phyloP scores from a whole-genome alignment of 2,797 vertebrate genomes.

The Sternotherus odoratus region DNA sequence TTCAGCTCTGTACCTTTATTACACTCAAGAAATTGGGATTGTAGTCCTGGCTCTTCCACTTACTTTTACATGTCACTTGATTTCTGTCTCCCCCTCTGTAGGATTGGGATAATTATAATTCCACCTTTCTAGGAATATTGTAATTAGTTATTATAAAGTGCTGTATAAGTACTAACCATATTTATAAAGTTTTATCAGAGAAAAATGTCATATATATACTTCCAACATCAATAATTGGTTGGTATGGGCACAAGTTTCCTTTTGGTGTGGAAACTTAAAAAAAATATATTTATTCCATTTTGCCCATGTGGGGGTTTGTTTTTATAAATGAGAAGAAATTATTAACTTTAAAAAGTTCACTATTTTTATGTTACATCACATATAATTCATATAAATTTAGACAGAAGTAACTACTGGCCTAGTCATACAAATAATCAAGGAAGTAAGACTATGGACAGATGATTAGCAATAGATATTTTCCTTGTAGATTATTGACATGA shows the following conservation, averaged over 20 bases:
- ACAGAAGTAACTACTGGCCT: not conserved
- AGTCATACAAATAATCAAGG: not conserved
- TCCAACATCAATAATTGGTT: not conserved
- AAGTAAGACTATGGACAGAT: not conserved
- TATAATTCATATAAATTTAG: not conserved
- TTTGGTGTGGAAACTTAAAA: accelerated
- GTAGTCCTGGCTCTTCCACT: not conserved
- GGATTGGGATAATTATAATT: not conserved
- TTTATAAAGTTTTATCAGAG: not conserved
- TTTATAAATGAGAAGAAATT: not conserved
- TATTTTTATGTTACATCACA: not conserved
- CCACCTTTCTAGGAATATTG: not conserved
- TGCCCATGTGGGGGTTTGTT: accelerated
- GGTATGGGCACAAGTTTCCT: not conserved
- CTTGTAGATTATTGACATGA: not conserved
- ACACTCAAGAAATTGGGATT: not conserved
- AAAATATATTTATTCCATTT: not conserved
- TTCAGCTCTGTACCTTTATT: not conserved
- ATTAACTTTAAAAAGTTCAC: not conserved
- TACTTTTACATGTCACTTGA: not conserved
- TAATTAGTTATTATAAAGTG: not conserved
- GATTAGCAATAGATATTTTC: not conserved
- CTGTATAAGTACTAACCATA: not conserved
- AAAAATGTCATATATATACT: not conserved
- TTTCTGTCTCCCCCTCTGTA: not conserved